Conservation (phyloP, 2,888 invertebrate genomes). For the Cheilosia variabilis region DNA sequence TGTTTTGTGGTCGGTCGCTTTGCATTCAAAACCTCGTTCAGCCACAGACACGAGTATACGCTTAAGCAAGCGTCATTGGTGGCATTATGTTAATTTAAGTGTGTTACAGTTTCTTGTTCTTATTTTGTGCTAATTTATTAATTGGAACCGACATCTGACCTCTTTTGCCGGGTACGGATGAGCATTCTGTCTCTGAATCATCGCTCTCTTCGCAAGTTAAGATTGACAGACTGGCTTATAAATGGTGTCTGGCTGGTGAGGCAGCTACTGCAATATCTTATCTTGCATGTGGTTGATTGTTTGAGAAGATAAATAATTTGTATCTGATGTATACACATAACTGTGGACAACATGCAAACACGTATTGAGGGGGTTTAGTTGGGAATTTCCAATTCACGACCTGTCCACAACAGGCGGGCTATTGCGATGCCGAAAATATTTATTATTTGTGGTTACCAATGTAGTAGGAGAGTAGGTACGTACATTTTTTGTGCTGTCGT, state of each 20-base stretch:
- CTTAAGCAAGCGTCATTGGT: constrained; percentile 64
- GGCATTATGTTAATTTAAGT: constrained; percentile 70
- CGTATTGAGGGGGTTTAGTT: constrained; percentile 3
- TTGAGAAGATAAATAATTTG: constrained; percentile 29
- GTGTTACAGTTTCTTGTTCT: constrained; percentile 57
- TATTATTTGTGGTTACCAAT: background rate
- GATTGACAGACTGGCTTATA: constrained; percentile 50
- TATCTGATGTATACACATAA: constrained; percentile 4
- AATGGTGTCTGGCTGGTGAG: constrained; percentile 26
- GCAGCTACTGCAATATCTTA: constrained; percentile 54
- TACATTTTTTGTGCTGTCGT: background rate
- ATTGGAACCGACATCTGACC: constrained; percentile 80
- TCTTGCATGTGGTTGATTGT: constrained; percentile 50
- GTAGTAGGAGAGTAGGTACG: background rate
- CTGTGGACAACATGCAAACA: constrained; percentile 26
- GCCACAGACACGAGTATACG: constrained; percentile 45
- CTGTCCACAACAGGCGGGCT: background rate
- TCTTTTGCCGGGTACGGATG: constrained; percentile 72
- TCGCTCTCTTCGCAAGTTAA: constrained; percentile 40
- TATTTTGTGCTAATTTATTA: constrained; percentile 78
- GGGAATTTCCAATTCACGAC: constrained; percentile 17
- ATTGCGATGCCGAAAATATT: constrained; percentile 15
- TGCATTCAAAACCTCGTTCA: constrained; percentile 21
- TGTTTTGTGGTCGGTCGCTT: constrained; percentile 30
- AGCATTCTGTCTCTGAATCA: constrained; percentile 69